Conservation (phyloP, 2,113 vertebrate genomes). For the Perca flavescens region DNA sequence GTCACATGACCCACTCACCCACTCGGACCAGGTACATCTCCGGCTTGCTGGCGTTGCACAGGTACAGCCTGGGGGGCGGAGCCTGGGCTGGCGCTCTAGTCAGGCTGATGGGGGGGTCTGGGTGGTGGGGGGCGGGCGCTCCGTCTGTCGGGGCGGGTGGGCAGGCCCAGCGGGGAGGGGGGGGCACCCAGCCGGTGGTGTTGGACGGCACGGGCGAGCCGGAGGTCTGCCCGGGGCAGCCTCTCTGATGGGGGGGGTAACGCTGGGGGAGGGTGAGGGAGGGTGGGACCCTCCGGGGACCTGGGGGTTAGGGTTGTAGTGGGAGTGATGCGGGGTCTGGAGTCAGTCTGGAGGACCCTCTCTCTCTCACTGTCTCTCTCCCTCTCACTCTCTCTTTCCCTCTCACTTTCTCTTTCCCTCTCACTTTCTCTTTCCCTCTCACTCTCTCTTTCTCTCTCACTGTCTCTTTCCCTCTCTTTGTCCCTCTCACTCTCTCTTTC, state of each 20-base stretch:
- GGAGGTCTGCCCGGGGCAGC: conserved; percentile 25
- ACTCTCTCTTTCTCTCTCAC: neutral
- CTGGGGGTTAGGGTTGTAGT: conserved; percentile 48
- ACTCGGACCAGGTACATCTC: conserved; percentile 86
- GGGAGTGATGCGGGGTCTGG: conserved; percentile 52
- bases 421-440: neutral
- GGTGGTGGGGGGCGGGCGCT: conserved; percentile 56
- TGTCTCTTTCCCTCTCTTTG: neutral
- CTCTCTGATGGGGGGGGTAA: conserved; percentile 53
- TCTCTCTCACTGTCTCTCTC: no score
- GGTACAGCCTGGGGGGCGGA: conserved; percentile 74
- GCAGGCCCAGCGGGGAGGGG: conserved; percentile 54
- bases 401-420: neutral
- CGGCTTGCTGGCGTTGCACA: conserved; percentile 83
- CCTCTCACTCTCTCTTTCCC: neutral
- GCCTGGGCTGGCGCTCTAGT: conserved; percentile 74
- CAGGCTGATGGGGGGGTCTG: conserved; percentile 67
- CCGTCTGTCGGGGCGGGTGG: conserved; percentile 49
- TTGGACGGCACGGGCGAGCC: conserved; percentile 52
- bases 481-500: neutral
- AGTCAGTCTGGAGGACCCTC: neutral
- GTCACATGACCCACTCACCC: conserved; percentile 71
- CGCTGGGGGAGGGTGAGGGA: conserved; percentile 48
- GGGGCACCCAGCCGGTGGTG: conserved; percentile 66
- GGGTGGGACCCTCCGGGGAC: conserved; percentile 43